phyloP scores from a whole-genome alignment of 2,113 vertebrate genomes.

The Apodemus speciosus region DNA sequence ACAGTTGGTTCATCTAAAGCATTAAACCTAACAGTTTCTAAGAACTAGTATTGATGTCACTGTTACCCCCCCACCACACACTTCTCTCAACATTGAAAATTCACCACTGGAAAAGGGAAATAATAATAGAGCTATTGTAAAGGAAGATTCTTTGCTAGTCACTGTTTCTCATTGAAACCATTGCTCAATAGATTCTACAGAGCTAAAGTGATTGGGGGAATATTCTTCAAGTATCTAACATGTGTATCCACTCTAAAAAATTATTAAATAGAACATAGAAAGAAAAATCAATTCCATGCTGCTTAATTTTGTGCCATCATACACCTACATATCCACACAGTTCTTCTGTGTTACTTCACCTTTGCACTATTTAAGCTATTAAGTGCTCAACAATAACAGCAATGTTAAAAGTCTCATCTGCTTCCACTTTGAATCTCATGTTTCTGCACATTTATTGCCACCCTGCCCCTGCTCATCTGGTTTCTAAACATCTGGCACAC shows the following conservation, averaged over 20 bases:
- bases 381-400: background rate
- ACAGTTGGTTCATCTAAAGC: constrained; percentile 33
- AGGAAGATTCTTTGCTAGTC: background rate
- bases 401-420: background rate
- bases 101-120: background rate
- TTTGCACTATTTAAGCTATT: background rate
- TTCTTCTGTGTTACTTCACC: background rate
- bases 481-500: background rate
- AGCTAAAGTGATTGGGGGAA: background rate
- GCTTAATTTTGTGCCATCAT: background rate
- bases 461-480: fast-evolving
- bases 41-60: background rate
- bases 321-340: background rate
- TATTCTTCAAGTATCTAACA: background rate
- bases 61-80: fast-evolving
- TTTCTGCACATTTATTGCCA: background rate
- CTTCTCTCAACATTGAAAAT: background rate
- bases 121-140: background rate
- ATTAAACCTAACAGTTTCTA: background rate
- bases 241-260: background rate
- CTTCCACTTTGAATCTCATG: background rate
- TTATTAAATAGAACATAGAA: background rate
- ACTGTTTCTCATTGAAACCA: background rate
- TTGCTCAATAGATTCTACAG: background rate
- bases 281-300: background rate